Base-by-base conservation (phyloP, 2,888 invertebrate genomes). In the Aplocera efformata region DNA sequence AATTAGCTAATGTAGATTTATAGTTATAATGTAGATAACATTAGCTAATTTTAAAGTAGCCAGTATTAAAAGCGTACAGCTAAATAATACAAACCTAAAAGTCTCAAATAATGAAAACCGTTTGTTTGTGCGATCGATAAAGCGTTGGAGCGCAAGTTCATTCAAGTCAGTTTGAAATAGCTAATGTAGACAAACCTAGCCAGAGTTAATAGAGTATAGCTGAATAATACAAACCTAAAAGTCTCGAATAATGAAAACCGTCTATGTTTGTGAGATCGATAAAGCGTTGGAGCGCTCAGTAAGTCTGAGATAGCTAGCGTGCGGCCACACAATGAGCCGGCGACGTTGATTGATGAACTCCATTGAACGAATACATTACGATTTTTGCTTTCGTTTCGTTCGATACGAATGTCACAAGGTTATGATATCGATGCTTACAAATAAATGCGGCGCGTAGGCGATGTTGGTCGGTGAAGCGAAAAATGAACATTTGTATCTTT, bases 321-420 rank as follows among this genome's bases (percentile, higher is more conserved):
- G 85, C 76, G 84, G 79, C 88, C 84, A 78, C 85, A 88, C 88
- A 86, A 88, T 82, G 78, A 82, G 81, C 77, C 70, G 74, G 51
- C 64, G 86, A 85, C 86, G 59, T 83, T 86, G 88, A 88, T 86
- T 77, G 82, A 88, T 86, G 81, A 68, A 70, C 68, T 58, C 67
- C 82, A 82, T 84, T 83, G 75, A 84, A 84, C 81, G 85, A 86
- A 85, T 83, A 86, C 85, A 86, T 86, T 88, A 88, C 79, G 79
- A 86, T 85, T 88, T 85, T 85, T 88, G 86, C 88, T 86, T 86
- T 86, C 85, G 76, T 77, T 76, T 72, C 73, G 67, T 82, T 81
- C 78, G 81, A 85, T 86, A 79, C 77, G 77, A 82, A 84, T 84
- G 82, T 85, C 85, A 81, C 80, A 79, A 86, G 82, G 85, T 82